phyloP scores from a whole-genome alignment of 2,113 vertebrate genomes.

The Ailurus styani region DNA sequence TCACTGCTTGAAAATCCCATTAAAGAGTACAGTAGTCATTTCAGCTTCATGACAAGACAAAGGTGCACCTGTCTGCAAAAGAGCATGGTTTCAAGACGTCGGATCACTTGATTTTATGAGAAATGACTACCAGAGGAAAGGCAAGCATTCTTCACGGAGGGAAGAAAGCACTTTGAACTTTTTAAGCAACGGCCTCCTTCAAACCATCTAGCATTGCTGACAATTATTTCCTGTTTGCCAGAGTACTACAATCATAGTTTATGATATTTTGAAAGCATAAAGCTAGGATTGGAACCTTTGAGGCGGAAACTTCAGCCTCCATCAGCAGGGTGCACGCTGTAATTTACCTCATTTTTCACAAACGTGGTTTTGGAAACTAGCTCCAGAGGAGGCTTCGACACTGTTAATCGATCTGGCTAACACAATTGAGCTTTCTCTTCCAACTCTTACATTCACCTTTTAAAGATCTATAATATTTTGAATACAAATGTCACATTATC shows the following conservation, averaged over 20 bases:
- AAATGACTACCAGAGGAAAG: conserved; percentile 32
- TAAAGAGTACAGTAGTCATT: conserved; percentile 2
- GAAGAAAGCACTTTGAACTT: conserved; percentile 49
- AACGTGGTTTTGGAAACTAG: background rate
- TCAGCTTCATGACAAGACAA: conserved; percentile 11
- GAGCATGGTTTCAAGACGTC: conserved; percentile 50
- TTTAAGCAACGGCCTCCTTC: conserved; percentile 30
- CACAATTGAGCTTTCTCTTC: background rate
- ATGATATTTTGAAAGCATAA: conserved; percentile 58
- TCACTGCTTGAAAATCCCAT: conserved; percentile 27
- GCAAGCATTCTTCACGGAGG: conserved; percentile 26
- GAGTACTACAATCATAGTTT: conserved; percentile 33
- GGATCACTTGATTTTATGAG: conserved; percentile 37
- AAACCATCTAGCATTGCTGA: conserved; percentile 12
- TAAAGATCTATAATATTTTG: background rate
- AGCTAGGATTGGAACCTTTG: conserved; percentile 16
- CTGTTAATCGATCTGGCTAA: background rate
- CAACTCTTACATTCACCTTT: background rate
- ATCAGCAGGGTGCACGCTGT: background rate
- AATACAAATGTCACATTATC: background rate
- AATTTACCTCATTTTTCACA: conserved; percentile 50
- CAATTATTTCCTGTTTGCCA: conserved; percentile 54
- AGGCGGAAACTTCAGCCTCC: conserved; percentile 16
- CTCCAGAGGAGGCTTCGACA: background rate
- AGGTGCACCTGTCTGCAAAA: background rate